A percentile compares a stretch with the other conserved stretches of the same genome.
Evolutionary conservation across 2,888 invertebrate species (phyloP).

Genomic region (Dorcus parallelipipedus): DNA sequence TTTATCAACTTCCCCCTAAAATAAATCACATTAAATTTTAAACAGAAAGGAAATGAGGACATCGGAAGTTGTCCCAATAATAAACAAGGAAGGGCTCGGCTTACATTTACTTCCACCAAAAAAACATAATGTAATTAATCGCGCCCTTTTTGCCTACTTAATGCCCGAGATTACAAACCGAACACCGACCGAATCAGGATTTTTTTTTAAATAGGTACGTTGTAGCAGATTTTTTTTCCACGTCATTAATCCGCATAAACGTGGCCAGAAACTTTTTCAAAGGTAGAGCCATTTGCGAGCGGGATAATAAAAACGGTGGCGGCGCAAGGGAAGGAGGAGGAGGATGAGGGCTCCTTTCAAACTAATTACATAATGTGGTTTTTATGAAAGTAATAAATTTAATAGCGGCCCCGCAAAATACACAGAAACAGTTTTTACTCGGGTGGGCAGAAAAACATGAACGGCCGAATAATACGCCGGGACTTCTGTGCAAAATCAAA

Average conservation of each 20-base stretch:
- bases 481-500: not conserved
- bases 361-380: conserved; percentile 9
- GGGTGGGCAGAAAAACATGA: not conserved
- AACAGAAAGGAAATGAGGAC: not conserved
- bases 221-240: not conserved
- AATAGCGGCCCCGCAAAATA: not conserved
- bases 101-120: not conserved
- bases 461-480: not conserved
- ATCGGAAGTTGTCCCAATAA: not conserved
- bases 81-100: too few species aligned
- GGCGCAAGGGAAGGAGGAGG: too few species aligned
- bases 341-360: not conserved
- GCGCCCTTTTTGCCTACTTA: not conserved
- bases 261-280: not conserved
- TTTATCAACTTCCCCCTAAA: too few species aligned
- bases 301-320: not conserved
- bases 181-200: not conserved
- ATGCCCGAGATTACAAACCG: not conserved
- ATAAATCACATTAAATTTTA: not conserved
- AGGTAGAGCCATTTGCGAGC: not conserved
- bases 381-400: conserved; percentile 7
- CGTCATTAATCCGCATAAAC: not conserved
- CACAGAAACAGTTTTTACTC: not conserved
- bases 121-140: not conserved
- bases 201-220: not conserved